Conservation (phyloP, 30 jellyfish, hydroid and myxozoan genomes). For the Aurelia sp. region DNA sequence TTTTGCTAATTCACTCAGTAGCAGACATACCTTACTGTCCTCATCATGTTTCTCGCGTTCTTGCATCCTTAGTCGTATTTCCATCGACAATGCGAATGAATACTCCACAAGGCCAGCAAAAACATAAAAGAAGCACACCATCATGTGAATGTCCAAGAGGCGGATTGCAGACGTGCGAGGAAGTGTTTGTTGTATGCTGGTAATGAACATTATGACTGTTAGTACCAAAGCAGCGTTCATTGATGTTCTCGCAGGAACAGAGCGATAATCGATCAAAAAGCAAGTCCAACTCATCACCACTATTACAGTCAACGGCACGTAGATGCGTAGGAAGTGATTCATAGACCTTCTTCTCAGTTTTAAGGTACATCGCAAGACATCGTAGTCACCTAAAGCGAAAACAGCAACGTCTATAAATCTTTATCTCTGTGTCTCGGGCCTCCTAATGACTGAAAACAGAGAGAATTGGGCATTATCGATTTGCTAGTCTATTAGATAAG, state of each 20-base stretch:
- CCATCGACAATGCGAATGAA: conserved; percentile 70
- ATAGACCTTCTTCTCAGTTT: conserved; percentile 40
- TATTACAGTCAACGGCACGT: conserved; percentile 57
- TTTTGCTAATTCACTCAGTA: too few relatives aligned
- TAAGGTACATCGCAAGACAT: conserved; percentile 27
- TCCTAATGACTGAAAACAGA: too few relatives aligned
- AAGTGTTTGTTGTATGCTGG: conserved; percentile 7
- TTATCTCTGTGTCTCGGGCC: neutral
- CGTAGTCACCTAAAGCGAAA: conserved; percentile 43
- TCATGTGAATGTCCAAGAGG: conserved; percentile 52
- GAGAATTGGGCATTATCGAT: too few relatives aligned
- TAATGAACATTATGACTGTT: conserved; percentile 16
- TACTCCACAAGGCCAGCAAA: conserved; percentile 76
- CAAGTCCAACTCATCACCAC: conserved; percentile 74
- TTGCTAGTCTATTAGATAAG: too few relatives aligned
- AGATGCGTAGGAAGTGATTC: conserved; percentile 40
- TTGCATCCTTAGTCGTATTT: conserved; percentile 5
- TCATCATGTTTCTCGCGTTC: neutral
- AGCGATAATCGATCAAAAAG: conserved; percentile 70
- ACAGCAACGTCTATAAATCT: neutral
- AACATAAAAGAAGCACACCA: conserved; percentile 64
- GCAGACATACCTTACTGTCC: neutral
- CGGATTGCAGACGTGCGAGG: conserved; percentile 28
- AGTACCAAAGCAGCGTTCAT: conserved; percentile 59
- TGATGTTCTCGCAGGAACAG: conserved; percentile 78